Percentiles rank a stretch among this genome's conserved stretches.
phyloP scores from a whole-genome alignment of 30 jellyfish, hydroid and myxozoan genomes.

The Phacellophora camtschatica region DNA sequence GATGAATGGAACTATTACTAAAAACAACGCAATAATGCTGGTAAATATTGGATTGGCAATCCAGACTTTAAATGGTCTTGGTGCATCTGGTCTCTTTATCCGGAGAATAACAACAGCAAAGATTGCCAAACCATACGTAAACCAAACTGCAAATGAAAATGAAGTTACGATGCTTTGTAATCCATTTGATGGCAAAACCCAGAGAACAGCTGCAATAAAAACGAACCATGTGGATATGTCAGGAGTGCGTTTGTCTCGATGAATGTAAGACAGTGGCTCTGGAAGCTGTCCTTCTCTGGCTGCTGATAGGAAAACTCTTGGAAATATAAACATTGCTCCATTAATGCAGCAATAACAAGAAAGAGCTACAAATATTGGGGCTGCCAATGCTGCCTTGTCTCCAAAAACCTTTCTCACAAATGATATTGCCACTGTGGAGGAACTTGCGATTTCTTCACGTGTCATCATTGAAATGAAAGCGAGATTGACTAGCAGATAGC shows the following conservation, averaged over 20 bases:
- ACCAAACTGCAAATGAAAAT: background rate
- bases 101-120: background rate
- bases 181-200: background rate
- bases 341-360: background rate
- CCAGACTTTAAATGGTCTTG: conserved; percentile 13
- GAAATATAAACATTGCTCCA: background rate
- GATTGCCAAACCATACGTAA: background rate
- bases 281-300: conserved; percentile 49
- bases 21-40: background rate
- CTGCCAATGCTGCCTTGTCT: background rate
- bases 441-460: background rate
- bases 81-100: background rate
- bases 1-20: background rate
- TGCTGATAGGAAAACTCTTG: conserved; percentile 6
- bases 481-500: conserved; percentile 1
- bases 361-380: background rate
- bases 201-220: background rate
- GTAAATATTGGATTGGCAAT: background rate
- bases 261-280: background rate
- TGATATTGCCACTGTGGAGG: conserved; percentile 8
- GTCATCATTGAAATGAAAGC: conserved; percentile 3
- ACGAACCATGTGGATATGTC: background rate
- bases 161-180: background rate
- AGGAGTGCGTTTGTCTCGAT: background rate
- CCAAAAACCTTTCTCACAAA: background rate